Percentiles rank a stretch among this genome's conserved stretches.
These are phyloP conservation scores for Chrysaora quinquecirrha DNA, from an alignment of 30 jellyfish, hydroid and myxozoan species.

Conservation along the genomic window DNA sequence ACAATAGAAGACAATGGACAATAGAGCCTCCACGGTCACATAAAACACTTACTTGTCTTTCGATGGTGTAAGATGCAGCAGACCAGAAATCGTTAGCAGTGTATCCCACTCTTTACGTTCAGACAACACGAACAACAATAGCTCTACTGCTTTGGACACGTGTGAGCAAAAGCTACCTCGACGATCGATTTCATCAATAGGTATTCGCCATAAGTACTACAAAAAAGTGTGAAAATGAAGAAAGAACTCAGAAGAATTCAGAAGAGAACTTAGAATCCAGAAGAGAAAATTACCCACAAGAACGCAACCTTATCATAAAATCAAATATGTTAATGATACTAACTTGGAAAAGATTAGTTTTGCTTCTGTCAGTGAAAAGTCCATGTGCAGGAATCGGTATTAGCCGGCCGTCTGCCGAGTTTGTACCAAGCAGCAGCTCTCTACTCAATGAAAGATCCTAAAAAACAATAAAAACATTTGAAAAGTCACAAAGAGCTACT, in stretches of 20 bases:
- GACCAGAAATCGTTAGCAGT: conserved; percentile 72
- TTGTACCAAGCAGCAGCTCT: conserved; percentile 77
- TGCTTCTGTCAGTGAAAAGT: conserved; percentile 79
- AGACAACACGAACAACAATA: conserved; percentile 77
- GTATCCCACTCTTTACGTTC: conserved; percentile 77
- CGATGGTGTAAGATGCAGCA: conserved; percentile 87
- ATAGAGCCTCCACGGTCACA: too few relatives aligned
- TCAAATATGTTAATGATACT: too few relatives aligned
- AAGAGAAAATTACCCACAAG: too few relatives aligned
- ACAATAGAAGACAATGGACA: too few relatives aligned
- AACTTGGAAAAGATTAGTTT: conserved; percentile 91
- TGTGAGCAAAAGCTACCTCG: conserved; percentile 95
- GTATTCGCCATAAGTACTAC: conserved; percentile 95
- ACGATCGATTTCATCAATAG: conserved; percentile 94
- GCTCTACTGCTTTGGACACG: conserved; percentile 83
- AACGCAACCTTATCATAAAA: too few relatives aligned
- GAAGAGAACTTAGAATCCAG: too few relatives aligned
- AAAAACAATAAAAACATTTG: not conserved
- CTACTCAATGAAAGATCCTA: conserved; percentile 74
- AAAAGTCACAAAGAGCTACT: not conserved
- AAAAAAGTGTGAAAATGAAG: not conserved
- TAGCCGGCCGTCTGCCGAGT: conserved; percentile 3
- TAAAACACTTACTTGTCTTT: conserved; percentile 85
- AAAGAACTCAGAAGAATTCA: too few relatives aligned
- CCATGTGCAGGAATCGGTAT: conserved; percentile 79